phyloP scores from a whole-genome alignment of 1,140 invertebrate species.

The Holcopasites calliopsidis region DNA sequence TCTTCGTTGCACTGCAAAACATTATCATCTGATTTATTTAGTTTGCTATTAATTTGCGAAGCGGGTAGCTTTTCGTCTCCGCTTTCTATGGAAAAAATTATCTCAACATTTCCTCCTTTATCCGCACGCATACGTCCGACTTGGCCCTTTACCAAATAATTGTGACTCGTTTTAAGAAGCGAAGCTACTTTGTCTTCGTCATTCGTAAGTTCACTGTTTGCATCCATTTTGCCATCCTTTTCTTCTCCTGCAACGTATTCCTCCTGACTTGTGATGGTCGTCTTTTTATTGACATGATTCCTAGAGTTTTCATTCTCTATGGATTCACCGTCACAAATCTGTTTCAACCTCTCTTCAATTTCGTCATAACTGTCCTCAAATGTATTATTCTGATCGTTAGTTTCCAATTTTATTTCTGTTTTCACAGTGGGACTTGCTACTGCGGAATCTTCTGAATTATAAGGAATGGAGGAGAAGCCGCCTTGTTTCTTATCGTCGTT shows the following conservation, averaged over 20 bases:
- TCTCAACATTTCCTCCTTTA: constrained; percentile 49
- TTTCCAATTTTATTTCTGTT: constrained; percentile 60
- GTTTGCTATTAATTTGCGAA: neutral
- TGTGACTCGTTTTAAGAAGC: constrained; percentile 4
- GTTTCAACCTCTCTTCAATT: constrained; percentile 69
- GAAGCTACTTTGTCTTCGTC: neutral
- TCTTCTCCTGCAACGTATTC: constrained; percentile 9
- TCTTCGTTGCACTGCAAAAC: neutral
- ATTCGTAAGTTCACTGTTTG: neutral
- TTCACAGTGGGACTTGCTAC: constrained; percentile 36
- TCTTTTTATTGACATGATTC: constrained; percentile 13
- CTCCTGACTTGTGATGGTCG: neutral
- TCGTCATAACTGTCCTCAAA: constrained; percentile 63
- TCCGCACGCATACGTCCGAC: constrained; percentile 7
- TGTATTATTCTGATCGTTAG: constrained; percentile 38
- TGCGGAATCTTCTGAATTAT: neutral
- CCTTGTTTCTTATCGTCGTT: constrained; percentile 21
- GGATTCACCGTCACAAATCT: constrained; percentile 64
- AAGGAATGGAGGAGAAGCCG: neutral
- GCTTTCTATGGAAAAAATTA: constrained; percentile 60
- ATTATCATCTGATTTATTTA: neutral
- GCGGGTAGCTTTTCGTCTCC: constrained; percentile 42
- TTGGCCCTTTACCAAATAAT: constrained; percentile 14
- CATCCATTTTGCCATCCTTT: too few relatives aligned
- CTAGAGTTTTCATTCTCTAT: constrained; percentile 52